Evolutionary conservation across 2,113 vertebrate genomes (phyloP).

Genomic region (Lipophrys pholis): DNA sequence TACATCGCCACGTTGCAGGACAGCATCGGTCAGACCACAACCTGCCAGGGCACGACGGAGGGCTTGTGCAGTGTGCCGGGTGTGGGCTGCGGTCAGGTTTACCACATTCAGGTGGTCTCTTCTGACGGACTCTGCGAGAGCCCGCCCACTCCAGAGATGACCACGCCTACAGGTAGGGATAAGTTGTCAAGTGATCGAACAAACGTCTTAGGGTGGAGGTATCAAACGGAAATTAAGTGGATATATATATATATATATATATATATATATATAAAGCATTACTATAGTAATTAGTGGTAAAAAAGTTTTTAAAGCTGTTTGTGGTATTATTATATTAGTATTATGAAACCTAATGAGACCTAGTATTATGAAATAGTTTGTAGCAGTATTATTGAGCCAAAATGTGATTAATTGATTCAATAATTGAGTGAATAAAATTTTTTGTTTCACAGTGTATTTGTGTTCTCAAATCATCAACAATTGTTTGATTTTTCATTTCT

Average conservation of each 20-base stretch:
- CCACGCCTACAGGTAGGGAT: conserved; percentile 73
- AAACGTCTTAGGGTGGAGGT: neutral
- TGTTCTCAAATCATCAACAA: too few species aligned
- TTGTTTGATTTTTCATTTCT: too few species aligned
- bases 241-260: too few species aligned
- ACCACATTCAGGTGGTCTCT: conserved; percentile 75
- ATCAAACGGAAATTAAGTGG: neutral
- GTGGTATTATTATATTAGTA: too few species aligned
- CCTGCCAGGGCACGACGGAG: conserved; percentile 68
- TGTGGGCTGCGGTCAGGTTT: conserved; percentile 79
- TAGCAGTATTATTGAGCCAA: too few species aligned
- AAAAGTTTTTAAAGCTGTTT: neutral
- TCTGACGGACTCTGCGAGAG: conserved; percentile 81
- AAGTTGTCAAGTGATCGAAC: neutral
- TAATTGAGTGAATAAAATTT: too few species aligned
- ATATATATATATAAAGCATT: neutral
- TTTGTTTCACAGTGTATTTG: too few species aligned
- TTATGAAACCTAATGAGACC: too few species aligned
- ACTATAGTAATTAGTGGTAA: neutral
- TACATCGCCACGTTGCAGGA: conserved; percentile 76
- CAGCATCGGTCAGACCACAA: conserved; percentile 64
- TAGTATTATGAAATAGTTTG: too few species aligned
- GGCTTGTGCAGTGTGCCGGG: conserved; percentile 72
- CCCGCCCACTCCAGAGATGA: conserved; percentile 41
- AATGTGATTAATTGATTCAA: too few species aligned